Evolutionary conservation across 2,113 vertebrate genomes (phyloP).

Genomic region (Catagonus wagneri): DNA sequence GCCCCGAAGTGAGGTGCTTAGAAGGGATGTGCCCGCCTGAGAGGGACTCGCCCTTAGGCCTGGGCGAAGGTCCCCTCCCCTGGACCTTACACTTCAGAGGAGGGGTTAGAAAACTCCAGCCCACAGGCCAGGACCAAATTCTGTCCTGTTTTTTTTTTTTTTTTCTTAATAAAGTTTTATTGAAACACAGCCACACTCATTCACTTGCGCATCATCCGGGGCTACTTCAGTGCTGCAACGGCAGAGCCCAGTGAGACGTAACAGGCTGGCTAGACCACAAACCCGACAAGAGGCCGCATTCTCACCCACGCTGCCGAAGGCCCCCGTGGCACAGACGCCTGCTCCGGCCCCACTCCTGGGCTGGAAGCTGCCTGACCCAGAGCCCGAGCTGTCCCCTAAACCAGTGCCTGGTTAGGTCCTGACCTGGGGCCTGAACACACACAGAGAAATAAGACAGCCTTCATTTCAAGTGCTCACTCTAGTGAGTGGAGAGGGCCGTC

Average conservation of each 20-base stretch:
- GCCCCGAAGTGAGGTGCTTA: neutral
- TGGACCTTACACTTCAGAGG: neutral
- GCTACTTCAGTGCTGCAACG: neutral
- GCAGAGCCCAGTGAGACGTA: neutral
- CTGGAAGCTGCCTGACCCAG: neutral
- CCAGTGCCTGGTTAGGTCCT: no score
- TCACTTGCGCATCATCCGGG: neutral
- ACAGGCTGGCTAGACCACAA: no score
- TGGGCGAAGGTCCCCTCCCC: neutral
- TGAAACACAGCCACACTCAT: neutral
- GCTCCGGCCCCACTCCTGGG: neutral
- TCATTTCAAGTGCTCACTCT: no score
- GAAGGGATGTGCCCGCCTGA: neutral
- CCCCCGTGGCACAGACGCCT: neutral
- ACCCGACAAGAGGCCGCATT: no score
- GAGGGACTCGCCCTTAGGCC: neutral
- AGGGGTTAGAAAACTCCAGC: neutral
- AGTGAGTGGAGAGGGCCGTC: no score
- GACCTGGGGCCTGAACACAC: no score
- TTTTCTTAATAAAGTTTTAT: neutral
- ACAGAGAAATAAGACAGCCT: no score
- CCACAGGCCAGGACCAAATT: neutral
- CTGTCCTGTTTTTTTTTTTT: neutral
- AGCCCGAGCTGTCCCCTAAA: no score
- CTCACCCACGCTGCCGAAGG: neutral